Evolutionary conservation across 2,888 invertebrate genomes (phyloP).

Genomic region (Lasioglossum lativentre): DNA sequence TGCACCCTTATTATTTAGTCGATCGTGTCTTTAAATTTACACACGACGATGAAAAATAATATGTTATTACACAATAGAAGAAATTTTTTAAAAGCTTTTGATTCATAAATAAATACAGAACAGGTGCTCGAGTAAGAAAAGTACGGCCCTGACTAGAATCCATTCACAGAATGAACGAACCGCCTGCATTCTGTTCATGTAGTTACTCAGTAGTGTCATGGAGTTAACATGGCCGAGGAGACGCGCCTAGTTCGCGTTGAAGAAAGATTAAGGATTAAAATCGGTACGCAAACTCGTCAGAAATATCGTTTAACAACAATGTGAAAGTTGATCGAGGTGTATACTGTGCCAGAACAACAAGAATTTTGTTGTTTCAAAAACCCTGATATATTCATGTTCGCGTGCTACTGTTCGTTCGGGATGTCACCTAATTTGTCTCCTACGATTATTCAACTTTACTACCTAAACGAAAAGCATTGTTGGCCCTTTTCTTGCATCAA

Average conservation of each 20-base stretch:
- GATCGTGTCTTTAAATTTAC: not conserved
- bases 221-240: constrained; percentile 96
- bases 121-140: constrained; percentile 29
- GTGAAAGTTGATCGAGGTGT: constrained; percentile 22
- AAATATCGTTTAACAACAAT: constrained; percentile 38
- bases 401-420: constrained; percentile 60
- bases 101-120: constrained; percentile 9
- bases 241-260: constrained; percentile 96
- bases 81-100: not conserved
- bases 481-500: not conserved
- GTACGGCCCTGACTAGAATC: constrained; percentile 76
- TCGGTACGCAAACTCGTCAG: constrained; percentile 88
- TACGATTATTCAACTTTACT: constrained; percentile 58
- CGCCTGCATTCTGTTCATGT: constrained; percentile 78
- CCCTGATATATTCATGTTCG: constrained; percentile 41
- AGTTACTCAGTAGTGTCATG: constrained; percentile 87
- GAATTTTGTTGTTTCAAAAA: constrained; percentile 19
- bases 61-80: not conserved
- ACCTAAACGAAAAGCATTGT: constrained; percentile 30
- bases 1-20: not conserved
- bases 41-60: not conserved
- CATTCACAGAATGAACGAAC: constrained; percentile 81
- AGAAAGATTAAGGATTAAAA: constrained; percentile 97
- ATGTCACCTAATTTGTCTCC: constrained; percentile 74
- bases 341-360: constrained; percentile 16